Percentiles rank a stretch among this genome's conserved stretches.
phyloP scores from a whole-genome alignment of 92 coral and sea anemone genomes.

The Montipora capitata region DNA sequence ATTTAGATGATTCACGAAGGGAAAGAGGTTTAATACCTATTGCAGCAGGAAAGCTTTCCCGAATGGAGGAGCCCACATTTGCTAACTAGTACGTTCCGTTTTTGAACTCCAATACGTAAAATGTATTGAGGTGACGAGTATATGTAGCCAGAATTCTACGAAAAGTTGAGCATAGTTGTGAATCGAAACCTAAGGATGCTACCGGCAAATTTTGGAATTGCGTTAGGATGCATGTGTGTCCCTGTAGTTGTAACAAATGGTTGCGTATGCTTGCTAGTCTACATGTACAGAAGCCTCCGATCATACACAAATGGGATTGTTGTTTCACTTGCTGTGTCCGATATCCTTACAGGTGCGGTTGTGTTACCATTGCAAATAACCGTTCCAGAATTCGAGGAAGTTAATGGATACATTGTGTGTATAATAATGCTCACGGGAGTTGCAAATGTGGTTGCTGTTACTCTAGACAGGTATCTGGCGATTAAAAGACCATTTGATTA shows the following conservation, averaged over 20 bases:
- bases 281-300: constrained; percentile 58
- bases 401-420: not conserved
- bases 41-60: not conserved
- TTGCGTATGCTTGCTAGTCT: constrained; percentile 78
- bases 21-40: not conserved
- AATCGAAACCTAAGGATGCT: not conserved
- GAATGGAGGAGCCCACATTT: not conserved
- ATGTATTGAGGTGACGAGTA: no score
- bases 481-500: constrained; percentile 70
- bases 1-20: not conserved
- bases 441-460: constrained; percentile 59
- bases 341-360: constrained; percentile 73
- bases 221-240: constrained; percentile 59
- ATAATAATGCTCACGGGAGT: constrained; percentile 54
- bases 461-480: constrained; percentile 77
- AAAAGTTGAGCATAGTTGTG: no score
- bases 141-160: no score
- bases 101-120: no score
- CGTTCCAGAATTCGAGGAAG: not conserved
- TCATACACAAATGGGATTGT: constrained; percentile 80
- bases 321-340: constrained; percentile 79
- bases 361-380: constrained; percentile 32
- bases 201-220: constrained; percentile 27
- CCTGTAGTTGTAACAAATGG: constrained; percentile 64
- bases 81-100: no score